Evolutionary conservation across 2,888 invertebrate genomes (phyloP), one percentile per base, ranked within the genome.

Genomic region (Caenorhabditis japonica): DNA sequence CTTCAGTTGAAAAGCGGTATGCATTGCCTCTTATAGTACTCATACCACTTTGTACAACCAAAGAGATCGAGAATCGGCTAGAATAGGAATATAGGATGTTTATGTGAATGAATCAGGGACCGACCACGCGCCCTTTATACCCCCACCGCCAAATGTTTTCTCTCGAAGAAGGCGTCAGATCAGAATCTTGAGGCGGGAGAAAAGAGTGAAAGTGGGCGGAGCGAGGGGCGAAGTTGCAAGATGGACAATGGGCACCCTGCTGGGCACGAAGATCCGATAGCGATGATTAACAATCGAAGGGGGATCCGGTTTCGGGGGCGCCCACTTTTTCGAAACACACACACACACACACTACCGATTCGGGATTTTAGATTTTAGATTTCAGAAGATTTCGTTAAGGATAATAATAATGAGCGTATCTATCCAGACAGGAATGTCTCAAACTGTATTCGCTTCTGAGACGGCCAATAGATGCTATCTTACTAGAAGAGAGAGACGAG

Each of bases 41-140:
- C 73, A 73, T 73, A 73, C 73, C 73, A 73, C 73, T 73, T 73
- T 73, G 73, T 73, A 73, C 73, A 73, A 73, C 73, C 73, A 73
- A 73, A 73, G 73, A 73, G 39, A 66, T 66, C 49, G 73, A 60
- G 36, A 60, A 52, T 34, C n/a, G 13, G 52, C 13, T 19, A 27
- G 8, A 39, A 15, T 17, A 5, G 19, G 13, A 5, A 30, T 5
- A 30, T 30, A 7, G 7, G 13, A 39, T 8, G 13, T 39, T 17
- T 17, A 39, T 4, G 17, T 7, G 23, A 21, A 21, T 44, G 21
- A 19, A n/a, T n/a, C n/a, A n/a, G n/a, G n/a, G n/a, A n/a, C n/a
- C n/a, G n/a, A n/a, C n/a, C n/a, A n/a, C n/a, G n/a, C n/a, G n/a
- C n/a, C n/a, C n/a, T n/a, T n/a, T n/a, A n/a, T n/a, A n/a, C n/a